A percentile compares a stretch with the other conserved stretches of the same genome.
phyloP scores from a whole-genome alignment of 2,113 vertebrate genomes.

The Ariopsis seemanni region DNA sequence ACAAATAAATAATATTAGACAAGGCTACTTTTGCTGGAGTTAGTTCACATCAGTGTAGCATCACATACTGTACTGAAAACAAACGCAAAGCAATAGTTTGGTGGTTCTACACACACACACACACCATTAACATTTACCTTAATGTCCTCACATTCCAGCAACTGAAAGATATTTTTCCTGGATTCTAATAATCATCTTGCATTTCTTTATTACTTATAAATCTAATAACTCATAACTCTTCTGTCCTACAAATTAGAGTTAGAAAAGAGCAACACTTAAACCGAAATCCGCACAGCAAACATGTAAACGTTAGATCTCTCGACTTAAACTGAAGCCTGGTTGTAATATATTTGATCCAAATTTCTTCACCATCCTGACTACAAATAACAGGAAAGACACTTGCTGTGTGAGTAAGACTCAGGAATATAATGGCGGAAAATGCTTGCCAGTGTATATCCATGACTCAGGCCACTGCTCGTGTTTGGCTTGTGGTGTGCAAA shows the following conservation, averaged over 20 bases:
- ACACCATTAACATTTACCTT: neutral
- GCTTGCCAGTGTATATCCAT: neutral
- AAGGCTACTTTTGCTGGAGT: too few relatives aligned
- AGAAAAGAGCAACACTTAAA: neutral
- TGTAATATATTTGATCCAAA: neutral
- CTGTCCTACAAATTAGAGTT: neutral
- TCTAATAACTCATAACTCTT: neutral
- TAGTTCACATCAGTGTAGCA: too few relatives aligned
- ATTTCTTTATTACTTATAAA: neutral
- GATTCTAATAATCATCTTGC: neutral
- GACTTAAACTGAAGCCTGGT: neutral
- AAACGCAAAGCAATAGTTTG: neutral
- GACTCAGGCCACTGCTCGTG: neutral
- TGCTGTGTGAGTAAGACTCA: neutral
- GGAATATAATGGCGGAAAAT: neutral
- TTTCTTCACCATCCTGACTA: neutral
- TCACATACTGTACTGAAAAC: neutral
- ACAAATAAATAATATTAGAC: too few relatives aligned
- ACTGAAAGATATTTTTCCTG: neutral
- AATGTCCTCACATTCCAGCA: neutral
- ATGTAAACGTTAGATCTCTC: neutral
- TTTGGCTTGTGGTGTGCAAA: conserved; percentile 1
- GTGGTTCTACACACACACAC: neutral
- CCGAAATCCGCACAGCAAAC: neutral
- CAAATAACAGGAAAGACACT: neutral